These are phyloP conservation scores for Nomada goodeniana DNA, from an alignment of 2,888 invertebrate genomes.

Conservation along the genomic window DNA sequence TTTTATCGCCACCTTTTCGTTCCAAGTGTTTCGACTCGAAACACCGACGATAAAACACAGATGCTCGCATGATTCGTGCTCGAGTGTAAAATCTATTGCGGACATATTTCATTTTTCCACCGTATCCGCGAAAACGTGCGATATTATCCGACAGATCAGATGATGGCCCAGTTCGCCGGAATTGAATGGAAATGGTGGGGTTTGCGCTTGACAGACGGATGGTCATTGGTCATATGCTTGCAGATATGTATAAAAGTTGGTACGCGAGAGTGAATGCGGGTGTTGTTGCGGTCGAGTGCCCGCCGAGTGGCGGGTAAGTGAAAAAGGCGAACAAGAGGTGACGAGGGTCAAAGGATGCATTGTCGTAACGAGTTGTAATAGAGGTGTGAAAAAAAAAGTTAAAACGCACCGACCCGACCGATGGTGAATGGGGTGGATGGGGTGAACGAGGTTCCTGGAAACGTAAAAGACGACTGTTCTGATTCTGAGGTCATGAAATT, in stretches of 20 bases:
- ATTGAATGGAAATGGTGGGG: neutral
- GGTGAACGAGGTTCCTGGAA: conserved; percentile 16
- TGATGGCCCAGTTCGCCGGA: conserved; percentile 3
- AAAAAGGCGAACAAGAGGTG: conserved; percentile 38
- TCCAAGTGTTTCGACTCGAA: no score
- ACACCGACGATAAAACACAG: no score
- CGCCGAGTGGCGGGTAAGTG: conserved; percentile 23
- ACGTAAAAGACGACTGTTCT: conserved; percentile 37
- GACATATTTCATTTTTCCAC: neutral
- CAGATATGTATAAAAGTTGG: conserved; percentile 46
- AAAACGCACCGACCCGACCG: conserved; percentile 52
- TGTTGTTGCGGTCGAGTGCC: conserved; percentile 20
- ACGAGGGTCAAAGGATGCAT: conserved; percentile 62
- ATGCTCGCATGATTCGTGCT: no score
- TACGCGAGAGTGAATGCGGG: neutral
- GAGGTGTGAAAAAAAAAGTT: conserved; percentile 38
- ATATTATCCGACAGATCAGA: neutral
- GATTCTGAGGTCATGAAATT: conserved; percentile 34
- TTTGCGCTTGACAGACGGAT: conserved; percentile 17
- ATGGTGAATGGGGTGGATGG: conserved; percentile 7
- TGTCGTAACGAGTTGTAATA: conserved; percentile 62
- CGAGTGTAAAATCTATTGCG: neutral
- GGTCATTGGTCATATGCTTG: conserved; percentile 1
- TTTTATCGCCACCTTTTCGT: no score
- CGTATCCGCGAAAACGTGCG: neutral